Evolutionary conservation across 2,888 invertebrate genomes (phyloP).

Genomic region (Philopedon plagiatum): DNA sequence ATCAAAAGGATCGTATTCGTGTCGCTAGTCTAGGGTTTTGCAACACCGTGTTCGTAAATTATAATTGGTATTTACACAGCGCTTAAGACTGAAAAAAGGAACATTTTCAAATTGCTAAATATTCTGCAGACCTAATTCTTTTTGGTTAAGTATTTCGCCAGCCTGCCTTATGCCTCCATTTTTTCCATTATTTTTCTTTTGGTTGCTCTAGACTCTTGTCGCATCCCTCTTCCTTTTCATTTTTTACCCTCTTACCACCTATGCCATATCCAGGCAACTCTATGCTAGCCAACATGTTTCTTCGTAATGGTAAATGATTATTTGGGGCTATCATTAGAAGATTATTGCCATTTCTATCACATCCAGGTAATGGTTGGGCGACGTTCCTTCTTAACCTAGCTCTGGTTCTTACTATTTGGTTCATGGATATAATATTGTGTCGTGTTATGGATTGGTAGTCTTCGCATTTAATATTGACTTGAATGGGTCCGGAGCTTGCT

Average conservation of each 20-base stretch:
- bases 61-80: too few relatives aligned
- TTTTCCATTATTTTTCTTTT: constrained; percentile 41
- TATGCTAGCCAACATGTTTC: constrained; percentile 44
- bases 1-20: too few relatives aligned
- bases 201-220: constrained; percentile 44
- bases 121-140: too few relatives aligned
- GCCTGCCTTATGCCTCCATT: too few relatives aligned
- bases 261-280: constrained; percentile 25
- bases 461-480: constrained; percentile 72
- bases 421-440: constrained; percentile 52
- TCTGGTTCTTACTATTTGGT: constrained; percentile 58
- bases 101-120: too few relatives aligned
- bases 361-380: constrained; percentile 63
- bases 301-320: constrained; percentile 64
- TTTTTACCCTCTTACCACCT: constrained; percentile 58
- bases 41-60: too few relatives aligned
- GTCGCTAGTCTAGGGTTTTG: too few relatives aligned
- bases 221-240: constrained; percentile 60
- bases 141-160: too few relatives aligned
- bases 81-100: too few relatives aligned
- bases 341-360: constrained; percentile 78
- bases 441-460: constrained; percentile 61
- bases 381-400: constrained; percentile 63
- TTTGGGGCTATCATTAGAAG: constrained; percentile 78
- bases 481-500: constrained; percentile 63